Conservation (phyloP, 2,888 invertebrate genomes). For the Trissolcus japonicus region DNA sequence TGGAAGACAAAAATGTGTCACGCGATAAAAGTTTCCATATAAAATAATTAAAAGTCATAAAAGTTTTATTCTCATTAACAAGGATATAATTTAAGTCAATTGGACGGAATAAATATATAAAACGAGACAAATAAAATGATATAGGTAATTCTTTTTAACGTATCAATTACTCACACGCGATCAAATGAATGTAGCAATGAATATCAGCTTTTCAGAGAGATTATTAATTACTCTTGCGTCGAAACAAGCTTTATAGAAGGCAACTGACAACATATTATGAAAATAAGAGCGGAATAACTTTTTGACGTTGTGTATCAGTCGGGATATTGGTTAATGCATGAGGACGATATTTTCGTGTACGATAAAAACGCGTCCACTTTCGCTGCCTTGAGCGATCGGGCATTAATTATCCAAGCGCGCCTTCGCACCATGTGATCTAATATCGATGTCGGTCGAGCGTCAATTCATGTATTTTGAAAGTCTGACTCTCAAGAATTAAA, state of each 20-base stretch:
- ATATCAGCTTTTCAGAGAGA: background rate
- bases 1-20: background rate
- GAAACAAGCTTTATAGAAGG: constrained; percentile 3
- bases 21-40: background rate
- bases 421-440: constrained; percentile 46
- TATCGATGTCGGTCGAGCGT: constrained; percentile 30
- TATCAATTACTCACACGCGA: constrained; percentile 4
- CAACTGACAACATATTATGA: constrained; percentile 27
- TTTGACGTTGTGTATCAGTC: constrained; percentile 34
- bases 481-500: constrained; percentile 24
- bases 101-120: background rate
- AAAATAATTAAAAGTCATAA: background rate
- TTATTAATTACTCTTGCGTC: constrained; percentile 20
- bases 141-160: background rate
- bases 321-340: constrained; percentile 35
- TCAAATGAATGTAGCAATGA: constrained; percentile 3
- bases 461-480: constrained; percentile 47
- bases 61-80: background rate
- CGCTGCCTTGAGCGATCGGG: constrained; percentile 36
- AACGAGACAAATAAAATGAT: background rate
- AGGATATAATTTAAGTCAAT: background rate
- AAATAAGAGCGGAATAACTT: constrained; percentile 20
- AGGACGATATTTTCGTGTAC: constrained; percentile 46
- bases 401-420: constrained; percentile 49
- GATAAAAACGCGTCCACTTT: constrained; percentile 45